A percentile compares a stretch with the other conserved stretches of the same genome.
Evolutionary conservation across 2,888 invertebrate species (phyloP).

Genomic region (Anoplius nigerrimus): DNA sequence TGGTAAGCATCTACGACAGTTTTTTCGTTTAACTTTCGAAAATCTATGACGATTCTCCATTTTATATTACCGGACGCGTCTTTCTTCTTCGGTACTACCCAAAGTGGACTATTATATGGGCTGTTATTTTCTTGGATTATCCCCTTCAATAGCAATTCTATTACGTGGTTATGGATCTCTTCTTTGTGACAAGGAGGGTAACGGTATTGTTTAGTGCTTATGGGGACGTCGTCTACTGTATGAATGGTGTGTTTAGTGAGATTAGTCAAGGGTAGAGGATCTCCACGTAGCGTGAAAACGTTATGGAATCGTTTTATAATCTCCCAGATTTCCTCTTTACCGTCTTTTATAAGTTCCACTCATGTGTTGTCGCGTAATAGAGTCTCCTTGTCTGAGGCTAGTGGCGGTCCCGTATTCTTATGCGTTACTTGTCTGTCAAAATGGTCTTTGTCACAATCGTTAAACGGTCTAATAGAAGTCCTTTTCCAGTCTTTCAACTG

Average conservation of each 20-base stretch:
- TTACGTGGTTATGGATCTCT: conserved; percentile 9
- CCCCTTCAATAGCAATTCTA: conserved; percentile 10
- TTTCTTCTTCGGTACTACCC: conserved; percentile 20
- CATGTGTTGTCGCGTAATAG: conserved; percentile 1
- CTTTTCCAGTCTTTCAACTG: no score
- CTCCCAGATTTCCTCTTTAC: no score
- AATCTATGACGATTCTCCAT: conserved; percentile 11
- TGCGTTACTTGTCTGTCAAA: no score
- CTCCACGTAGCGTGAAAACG: conserved; percentile 11
- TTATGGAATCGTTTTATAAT: background rate
- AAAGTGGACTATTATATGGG: conserved; percentile 4
- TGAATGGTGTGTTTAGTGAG: conserved; percentile 1
- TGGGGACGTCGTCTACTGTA: background rate
- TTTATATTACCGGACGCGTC: conserved; percentile 9
- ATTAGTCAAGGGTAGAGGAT: background rate
- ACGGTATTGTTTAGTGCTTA: background rate
- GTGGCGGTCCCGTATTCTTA: no score
- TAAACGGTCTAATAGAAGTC: no score
- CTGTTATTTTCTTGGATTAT: background rate
- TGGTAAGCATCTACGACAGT: conserved; percentile 21
- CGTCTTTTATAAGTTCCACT: background rate
- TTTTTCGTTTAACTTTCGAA: background rate
- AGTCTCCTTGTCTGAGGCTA: no score
- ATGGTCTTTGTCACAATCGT: no score
- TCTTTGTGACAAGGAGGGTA: conserved; percentile 2